Conservation (phyloP, 2,888 invertebrate species). For the Stomorhina lunata region DNA sequence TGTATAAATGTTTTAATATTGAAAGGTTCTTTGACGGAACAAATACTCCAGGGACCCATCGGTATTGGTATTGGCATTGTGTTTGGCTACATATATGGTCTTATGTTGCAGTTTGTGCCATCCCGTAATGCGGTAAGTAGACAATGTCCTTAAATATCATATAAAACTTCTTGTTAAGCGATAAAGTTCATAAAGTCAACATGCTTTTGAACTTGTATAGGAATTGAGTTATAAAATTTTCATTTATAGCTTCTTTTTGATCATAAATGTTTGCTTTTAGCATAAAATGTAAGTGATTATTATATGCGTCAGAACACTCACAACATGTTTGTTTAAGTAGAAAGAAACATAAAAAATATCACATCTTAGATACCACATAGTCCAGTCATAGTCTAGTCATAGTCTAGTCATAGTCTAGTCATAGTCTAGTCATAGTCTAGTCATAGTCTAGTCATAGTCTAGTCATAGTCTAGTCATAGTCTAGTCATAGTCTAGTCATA, state of each 20-base stretch:
- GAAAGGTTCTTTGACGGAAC: constrained; percentile 79
- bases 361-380: too few species aligned
- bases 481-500: too few species aligned
- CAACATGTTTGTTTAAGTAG: too few species aligned
- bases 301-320: too few species aligned
- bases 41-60: constrained; percentile 82
- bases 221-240: constrained; percentile 46
- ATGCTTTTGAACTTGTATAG: not conserved
- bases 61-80: constrained; percentile 83
- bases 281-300: not conserved
- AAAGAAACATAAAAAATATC: too few species aligned
- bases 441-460: too few species aligned
- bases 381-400: too few species aligned
- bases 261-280: constrained; percentile 47
- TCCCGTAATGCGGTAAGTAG: constrained; percentile 78
- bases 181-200: too few species aligned
- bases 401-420: too few species aligned
- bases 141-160: not conserved
- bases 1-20: constrained; percentile 59
- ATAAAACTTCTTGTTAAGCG: not conserved
- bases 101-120: constrained; percentile 84
- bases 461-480: too few species aligned
- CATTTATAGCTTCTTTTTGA: constrained; percentile 34
- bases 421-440: too few species aligned
- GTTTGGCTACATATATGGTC: constrained; percentile 83